A percentile compares a stretch with the other conserved stretches of the same genome.
Evolutionary conservation across 2,888 invertebrate genomes (phyloP).

Genomic region (Drosophila recens): DNA sequence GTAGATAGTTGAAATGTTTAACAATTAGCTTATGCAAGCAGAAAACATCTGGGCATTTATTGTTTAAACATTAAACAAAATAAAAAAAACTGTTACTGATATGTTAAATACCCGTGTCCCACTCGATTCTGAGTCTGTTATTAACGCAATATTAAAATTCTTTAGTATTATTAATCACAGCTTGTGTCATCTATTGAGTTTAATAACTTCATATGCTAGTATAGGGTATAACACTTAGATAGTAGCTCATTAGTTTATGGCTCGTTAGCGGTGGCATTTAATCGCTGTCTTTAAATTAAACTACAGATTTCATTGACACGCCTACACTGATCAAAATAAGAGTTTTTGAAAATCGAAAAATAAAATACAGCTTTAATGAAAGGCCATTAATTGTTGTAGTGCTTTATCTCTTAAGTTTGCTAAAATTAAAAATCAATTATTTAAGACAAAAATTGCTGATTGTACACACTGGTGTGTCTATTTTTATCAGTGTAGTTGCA

Average conservation of each 20-base stretch:
- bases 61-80: slow-evolving; percentile 6
- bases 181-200: slow-evolving; percentile 32
- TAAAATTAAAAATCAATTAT: too few species aligned
- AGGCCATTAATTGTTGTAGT: too few species aligned
- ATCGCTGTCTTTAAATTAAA: slow-evolving; percentile 48
- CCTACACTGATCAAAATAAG: slow-evolving; percentile 11
- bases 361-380: too few species aligned
- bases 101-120: slow-evolving; percentile 16
- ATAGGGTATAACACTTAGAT: slow-evolving; percentile 14
- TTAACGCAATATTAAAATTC: slow-evolving; percentile 14
- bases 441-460: too few species aligned
- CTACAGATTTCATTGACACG: slow-evolving; percentile 49
- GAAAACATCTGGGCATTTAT: slow-evolving; percentile 10
- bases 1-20: slow-evolving; percentile 41
- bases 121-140: slow-evolving; percentile 8
- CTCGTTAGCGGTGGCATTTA: slow-evolving; percentile 51
- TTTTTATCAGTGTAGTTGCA: slow-evolving; percentile 1
- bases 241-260: slow-evolving; percentile 63
- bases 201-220: slow-evolving; percentile 47
- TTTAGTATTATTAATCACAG: slow-evolving; percentile 27
- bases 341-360: too few species aligned
- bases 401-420: not conserved
- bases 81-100: slow-evolving; percentile 3
- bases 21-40: slow-evolving; percentile 47
- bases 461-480: not conserved